Evolutionary conservation across 1,140 invertebrate species (phyloP).

Genomic region (Drosophila baimaii): DNA sequence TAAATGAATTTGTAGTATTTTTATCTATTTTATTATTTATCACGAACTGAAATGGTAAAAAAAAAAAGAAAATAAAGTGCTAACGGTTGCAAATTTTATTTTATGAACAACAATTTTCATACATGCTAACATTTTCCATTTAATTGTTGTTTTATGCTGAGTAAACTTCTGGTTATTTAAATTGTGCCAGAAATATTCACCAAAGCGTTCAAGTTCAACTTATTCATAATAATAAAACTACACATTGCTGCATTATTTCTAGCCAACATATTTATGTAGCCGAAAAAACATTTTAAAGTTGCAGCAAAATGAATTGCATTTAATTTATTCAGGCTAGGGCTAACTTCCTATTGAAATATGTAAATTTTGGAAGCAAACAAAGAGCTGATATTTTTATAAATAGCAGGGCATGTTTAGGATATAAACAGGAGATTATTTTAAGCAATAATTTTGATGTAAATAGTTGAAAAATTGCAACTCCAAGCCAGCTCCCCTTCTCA

Average conservation of each 20-base stretch:
- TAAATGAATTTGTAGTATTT: background rate
- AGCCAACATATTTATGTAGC: background rate
- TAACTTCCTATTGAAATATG: background rate
- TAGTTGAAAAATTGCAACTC: no score
- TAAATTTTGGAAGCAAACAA: background rate
- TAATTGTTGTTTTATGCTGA: slow-evolving; percentile 10
- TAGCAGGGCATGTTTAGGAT: background rate
- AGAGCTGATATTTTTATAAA: background rate
- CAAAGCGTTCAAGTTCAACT: slow-evolving; percentile 2
- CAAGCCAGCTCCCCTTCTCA: no score
- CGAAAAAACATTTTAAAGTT: background rate
- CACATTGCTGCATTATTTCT: slow-evolving; percentile 1
- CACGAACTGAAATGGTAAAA: background rate
- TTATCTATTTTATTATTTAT: background rate
- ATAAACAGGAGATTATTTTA: background rate
- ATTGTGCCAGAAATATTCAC: background rate
- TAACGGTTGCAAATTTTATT: background rate
- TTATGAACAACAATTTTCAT: background rate
- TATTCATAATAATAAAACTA: background rate
- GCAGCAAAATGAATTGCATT: slow-evolving; percentile 6
- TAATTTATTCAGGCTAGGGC: slow-evolving; percentile 2
- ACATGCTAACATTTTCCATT: background rate
- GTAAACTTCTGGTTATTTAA: background rate
- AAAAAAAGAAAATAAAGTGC: background rate
- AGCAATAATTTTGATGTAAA: background rate